Conservation (phyloP, 2,888 invertebrate genomes). For the Lasioglossum vierecki region DNA sequence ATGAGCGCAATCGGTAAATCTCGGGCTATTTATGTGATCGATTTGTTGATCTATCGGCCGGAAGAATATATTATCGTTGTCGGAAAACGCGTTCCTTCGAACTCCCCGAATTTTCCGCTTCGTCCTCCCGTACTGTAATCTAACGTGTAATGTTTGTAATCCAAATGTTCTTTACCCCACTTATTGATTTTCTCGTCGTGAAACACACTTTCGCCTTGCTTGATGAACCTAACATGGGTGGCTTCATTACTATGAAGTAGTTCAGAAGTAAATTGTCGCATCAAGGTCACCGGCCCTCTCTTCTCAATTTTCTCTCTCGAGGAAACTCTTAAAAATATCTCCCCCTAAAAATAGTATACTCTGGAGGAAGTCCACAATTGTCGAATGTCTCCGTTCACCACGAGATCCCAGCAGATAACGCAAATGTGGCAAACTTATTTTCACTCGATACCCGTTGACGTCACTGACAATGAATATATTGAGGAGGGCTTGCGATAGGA, state of each 20-base stretch:
- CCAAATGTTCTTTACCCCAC: neutral
- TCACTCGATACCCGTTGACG: conserved; percentile 27
- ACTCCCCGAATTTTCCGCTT: neutral
- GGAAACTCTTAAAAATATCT: neutral
- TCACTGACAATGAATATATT: conserved; percentile 34
- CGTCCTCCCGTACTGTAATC: neutral
- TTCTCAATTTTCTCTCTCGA: neutral
- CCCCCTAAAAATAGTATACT: neutral
- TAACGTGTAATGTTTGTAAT: neutral
- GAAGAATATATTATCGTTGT: neutral
- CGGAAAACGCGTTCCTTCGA: neutral
- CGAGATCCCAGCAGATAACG: conserved; percentile 3
- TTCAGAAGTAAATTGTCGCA: neutral
- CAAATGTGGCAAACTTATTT: conserved; percentile 45
- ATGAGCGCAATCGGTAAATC: conserved; percentile 16
- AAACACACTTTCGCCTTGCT: neutral
- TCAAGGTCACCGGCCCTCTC: neutral
- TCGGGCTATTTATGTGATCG: conserved; percentile 19
- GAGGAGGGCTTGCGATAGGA: neutral
- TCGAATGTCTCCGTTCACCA: neutral
- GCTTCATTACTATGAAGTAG: neutral
- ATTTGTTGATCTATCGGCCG: neutral
- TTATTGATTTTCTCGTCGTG: neutral
- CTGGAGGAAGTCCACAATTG: neutral
- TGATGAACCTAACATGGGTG: neutral